Evolutionary conservation across 2,113 vertebrate species (phyloP).

Genomic region (Orthochromis malagaraziensis): DNA sequence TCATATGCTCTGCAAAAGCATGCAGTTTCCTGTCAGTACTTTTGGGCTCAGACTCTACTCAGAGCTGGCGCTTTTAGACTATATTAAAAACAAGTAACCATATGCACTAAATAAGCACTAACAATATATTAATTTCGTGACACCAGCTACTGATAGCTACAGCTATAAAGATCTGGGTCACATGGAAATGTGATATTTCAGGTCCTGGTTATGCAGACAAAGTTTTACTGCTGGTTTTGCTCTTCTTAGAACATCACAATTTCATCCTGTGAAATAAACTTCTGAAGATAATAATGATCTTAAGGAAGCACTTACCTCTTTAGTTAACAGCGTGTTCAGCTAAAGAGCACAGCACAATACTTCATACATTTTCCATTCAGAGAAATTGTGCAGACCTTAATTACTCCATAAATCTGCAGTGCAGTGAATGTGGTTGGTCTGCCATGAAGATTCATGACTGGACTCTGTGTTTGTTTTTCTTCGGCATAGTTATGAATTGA

Average conservation of each 20-base stretch:
- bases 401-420: slow-evolving; percentile 34
- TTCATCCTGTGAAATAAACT: background rate
- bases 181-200: background rate
- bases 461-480: slow-evolving; percentile 18
- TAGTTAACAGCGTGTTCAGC: too few relatives aligned
- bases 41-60: background rate
- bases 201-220: background rate
- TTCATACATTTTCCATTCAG: background rate
- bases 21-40: background rate
- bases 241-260: background rate
- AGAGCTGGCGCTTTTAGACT: background rate
- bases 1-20: background rate
- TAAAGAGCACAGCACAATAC: background rate
- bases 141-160: fast-evolving
- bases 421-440: background rate
- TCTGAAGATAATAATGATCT: background rate
- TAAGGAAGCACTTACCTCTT: background rate
- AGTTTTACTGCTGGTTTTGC: background rate
- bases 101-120: background rate
- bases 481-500: slow-evolving; percentile 18
- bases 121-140: fast-evolving
- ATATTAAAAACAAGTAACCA: background rate
- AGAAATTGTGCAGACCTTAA: slow-evolving; percentile 16
- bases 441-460: slow-evolving; percentile 7
- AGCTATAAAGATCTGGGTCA: background rate